Base-by-base conservation (phyloP, 2,797 vertebrate species). In the Leptodactylus fallax region DNA sequence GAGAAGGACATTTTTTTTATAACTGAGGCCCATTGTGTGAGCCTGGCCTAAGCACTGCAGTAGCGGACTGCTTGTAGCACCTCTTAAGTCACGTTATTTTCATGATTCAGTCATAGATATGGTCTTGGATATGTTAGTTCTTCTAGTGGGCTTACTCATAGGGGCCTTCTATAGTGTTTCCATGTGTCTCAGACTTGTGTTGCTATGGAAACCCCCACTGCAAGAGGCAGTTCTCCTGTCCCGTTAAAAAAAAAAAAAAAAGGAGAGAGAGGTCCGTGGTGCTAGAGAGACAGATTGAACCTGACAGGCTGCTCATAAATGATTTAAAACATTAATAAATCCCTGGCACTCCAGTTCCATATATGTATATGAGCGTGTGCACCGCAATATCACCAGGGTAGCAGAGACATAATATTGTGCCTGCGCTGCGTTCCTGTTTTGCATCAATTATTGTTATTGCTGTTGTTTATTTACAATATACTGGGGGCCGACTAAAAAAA, bases 321-420 rank as follows among this genome's bases (percentile, higher is more conserved):
- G 11, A 90, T 85, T 87, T 91, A 87, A 91, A 93, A 92, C 89
- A 92, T 93, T 93, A 91, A 91, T 92, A 90, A 90, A 83, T 86
- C 47, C 3, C 89, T 87, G 89, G 83, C 86, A 79, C 36, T 79
- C 36, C 25, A 23, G 60, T 78, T 19, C 56, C 79, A 86, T n/a
- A 53, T 88, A 49, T 65, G 60, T 88, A 49, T 65, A 55, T 55
- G 25, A 74, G 77, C 51, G 78, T 74, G 72, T 67, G 58, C 13
- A 14, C 61, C 71, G 74, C 51, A 58, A 67, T 23, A 84, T 69
- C 63, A 53, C 58, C 81, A 53, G 19, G n/a, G 71, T 49, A 63
- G 71, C 71, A 51, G 55, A 76, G 9, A 61, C 71, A 85, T 76
- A 84, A 84, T 74, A 84, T 76, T 76, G 69, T 60, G 82, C 27